Evolutionary conservation across 2,797 vertebrate species (phyloP), one percentile per base, ranked within the genome.

Genomic region (Lagocephalus sceleratus): DNA sequence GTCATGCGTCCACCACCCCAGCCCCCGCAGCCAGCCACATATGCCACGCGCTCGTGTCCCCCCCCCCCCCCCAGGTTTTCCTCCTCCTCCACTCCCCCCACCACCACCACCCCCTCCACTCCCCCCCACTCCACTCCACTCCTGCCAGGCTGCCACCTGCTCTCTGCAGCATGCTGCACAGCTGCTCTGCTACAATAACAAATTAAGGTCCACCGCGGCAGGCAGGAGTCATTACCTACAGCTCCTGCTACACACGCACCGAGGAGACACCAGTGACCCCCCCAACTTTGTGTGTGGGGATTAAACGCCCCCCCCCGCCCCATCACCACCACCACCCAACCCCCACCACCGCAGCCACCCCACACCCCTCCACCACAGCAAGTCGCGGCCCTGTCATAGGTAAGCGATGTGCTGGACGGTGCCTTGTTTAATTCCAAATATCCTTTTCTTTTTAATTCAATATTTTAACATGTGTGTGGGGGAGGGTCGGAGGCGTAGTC

Each of bases 151-250:
- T 78, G 87, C 91, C 91, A 92, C 91, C 91, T 92, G 90, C 90
- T 91, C 88, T 74, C 82, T 85, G 74, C 82, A 86, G 88, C 85
- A 86, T 89, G 88, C 85, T 67, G 80, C 89, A 90, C 91, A 92
- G 91, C 90, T 92, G 91, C 89, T 89, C 82, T 47, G 86, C 86
- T 87, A 87, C 89, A 90, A 90, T 87, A 90, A 92, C 91, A 92
- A 89, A 90, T 90, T 76, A 90, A 88, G 86, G 87, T 82, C 87
- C 85, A 78, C 84, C 48, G 42, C 79, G 83, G 81, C 79, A 79
- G 63, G 76, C 78, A 85, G 81, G 69, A 60, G 55, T 56, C 70
- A 60, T 78, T 70, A 69, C 60, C 66, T 60, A 60, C 56, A 29
- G 63, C 60, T 73, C 26, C 58, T 47, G 73, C 61, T 73, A 66